Evolutionary conservation across 37 sponge, comb jelly and placozoan species (phyloP).

Genomic region (Aplysina aerophoba): DNA sequence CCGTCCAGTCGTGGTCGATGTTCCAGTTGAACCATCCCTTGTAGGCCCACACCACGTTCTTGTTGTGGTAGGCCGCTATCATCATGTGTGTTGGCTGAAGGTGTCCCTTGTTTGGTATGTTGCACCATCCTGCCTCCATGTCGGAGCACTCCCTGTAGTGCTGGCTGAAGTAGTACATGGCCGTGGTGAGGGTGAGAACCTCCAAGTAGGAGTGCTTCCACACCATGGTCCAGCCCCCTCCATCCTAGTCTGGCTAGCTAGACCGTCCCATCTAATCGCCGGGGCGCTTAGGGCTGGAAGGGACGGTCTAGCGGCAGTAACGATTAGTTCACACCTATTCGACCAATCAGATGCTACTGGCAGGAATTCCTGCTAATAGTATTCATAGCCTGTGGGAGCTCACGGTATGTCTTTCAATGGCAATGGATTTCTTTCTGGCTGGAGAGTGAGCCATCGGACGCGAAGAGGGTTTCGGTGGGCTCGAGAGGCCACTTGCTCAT

Average conservation of each 20-base stretch:
- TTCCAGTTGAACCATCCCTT: slow-evolving; percentile 43
- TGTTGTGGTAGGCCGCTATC: slow-evolving; percentile 37
- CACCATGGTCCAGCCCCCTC: slow-evolving; percentile 44
- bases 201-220: slow-evolving; percentile 50
- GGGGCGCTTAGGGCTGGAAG: no score
- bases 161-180: slow-evolving; percentile 32
- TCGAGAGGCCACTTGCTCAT: no score
- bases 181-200: neutral
- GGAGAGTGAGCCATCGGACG: no score
- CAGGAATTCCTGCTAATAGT: no score
- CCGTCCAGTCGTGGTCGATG: slow-evolving; percentile 40
- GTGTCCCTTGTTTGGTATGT: slow-evolving; percentile 28
- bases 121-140: slow-evolving; percentile 34
- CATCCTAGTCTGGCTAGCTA: slow-evolving; percentile 24
- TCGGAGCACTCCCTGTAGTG: slow-evolving; percentile 11
- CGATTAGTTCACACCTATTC: no score
- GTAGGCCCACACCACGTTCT: slow-evolving; percentile 11
- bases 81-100: slow-evolving; percentile 38
- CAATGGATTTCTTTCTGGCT: no score
- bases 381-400: no score
- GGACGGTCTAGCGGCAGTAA: no score
- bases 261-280: no score
- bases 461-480: no score
- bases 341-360: no score
- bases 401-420: no score